phyloP scores from a whole-genome alignment of 2,113 vertebrate genomes.

The Oceanodroma tethys region DNA sequence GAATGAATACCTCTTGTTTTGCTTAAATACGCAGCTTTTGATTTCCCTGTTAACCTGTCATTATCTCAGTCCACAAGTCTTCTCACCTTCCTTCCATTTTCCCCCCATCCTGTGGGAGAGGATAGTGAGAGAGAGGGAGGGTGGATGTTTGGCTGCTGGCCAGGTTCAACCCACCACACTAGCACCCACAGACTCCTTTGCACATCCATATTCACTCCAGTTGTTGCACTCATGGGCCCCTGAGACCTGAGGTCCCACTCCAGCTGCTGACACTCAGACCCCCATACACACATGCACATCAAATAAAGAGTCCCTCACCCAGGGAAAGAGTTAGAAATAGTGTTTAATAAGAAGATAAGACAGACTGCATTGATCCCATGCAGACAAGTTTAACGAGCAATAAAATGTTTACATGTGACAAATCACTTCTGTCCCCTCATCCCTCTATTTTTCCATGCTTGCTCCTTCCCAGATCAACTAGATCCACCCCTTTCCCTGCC shows the following conservation, averaged over 20 bases:
- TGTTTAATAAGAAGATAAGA: neutral
- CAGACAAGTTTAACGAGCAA: neutral
- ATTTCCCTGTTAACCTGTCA: neutral
- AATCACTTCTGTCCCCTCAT: neutral
- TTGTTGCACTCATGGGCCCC: fast-evolving
- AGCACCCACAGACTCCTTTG: neutral
- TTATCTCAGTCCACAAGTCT: neutral
- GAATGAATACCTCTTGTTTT: neutral
- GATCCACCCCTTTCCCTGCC: neutral
- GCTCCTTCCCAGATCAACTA: neutral
- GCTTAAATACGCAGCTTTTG: neutral
- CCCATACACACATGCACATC: fast-evolving
- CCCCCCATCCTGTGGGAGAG: neutral
- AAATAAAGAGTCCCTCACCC: neutral
- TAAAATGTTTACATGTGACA: neutral
- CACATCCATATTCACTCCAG: neutral
- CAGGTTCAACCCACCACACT: neutral
- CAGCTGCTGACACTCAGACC: neutral
- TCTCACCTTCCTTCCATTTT: neutral
- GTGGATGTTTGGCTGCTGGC: neutral
- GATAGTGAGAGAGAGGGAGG: neutral
- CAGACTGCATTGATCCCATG: neutral
- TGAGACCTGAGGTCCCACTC: neutral
- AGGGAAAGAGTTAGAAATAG: neutral
- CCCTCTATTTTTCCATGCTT: neutral